Percentiles rank a stretch among this genome's conserved stretches.
These are phyloP conservation scores for Plemyria rubiginata DNA, from an alignment of 2,888 invertebrate genomes.

Conservation along the genomic window DNA sequence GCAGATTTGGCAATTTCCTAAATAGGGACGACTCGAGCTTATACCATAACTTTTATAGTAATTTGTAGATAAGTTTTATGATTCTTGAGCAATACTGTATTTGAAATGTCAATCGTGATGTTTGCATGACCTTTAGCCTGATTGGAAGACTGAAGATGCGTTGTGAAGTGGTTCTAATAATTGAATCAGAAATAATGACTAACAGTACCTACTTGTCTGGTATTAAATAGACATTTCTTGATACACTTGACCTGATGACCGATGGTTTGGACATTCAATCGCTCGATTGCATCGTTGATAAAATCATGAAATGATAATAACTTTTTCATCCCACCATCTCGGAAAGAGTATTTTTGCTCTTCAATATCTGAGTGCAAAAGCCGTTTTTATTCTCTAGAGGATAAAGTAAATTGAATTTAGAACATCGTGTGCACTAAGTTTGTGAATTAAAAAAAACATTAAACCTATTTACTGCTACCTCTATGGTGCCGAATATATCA, in stretches of 20 bases:
- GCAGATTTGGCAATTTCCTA: conserved; percentile 23
- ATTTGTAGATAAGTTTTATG: conserved; percentile 32
- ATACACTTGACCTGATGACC: conserved; percentile 20
- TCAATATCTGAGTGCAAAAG: no score
- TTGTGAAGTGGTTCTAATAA: conserved; percentile 40
- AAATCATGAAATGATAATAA: conserved; percentile 2
- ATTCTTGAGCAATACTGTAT: conserved; percentile 45
- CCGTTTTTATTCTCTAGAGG: no score
- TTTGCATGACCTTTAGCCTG: conserved; percentile 47
- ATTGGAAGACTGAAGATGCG: conserved; percentile 46
- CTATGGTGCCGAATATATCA: no score
- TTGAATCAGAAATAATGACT: conserved; percentile 33
- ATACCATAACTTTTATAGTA: conserved; percentile 13
- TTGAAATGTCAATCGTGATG: conserved; percentile 56
- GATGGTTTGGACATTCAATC: neutral
- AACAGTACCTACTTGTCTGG: conserved; percentile 1
- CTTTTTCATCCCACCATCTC: no score
- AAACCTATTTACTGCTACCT: no score
- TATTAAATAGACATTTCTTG: conserved; percentile 3
- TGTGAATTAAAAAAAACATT: no score
- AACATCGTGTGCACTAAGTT: no score
- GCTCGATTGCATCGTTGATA: neutral
- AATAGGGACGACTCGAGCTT: conserved; percentile 8
- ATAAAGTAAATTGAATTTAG: no score
- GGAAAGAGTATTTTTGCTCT: no score